Base-by-base conservation (phyloP, 1,140 invertebrate genomes). In the Bombus soroeensis region DNA sequence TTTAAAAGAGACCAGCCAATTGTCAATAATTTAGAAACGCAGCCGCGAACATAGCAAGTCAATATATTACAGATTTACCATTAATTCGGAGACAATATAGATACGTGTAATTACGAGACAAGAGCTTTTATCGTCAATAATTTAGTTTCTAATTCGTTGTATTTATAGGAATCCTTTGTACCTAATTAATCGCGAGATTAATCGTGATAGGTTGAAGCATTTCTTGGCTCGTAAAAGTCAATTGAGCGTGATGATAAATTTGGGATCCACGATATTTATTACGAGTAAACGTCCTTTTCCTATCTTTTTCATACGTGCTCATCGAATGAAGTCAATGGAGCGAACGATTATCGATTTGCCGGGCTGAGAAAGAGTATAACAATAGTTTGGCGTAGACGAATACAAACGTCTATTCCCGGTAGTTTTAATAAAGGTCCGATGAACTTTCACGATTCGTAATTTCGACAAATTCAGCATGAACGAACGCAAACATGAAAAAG, bases 221-320 rank as follows among this genome's bases (percentile, higher is more conserved):
- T 77, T 57, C 73, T 77, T 41, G n/a, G 25, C 62, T 83, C 81
- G 81, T 83, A 77, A 83, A 77, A 77, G 9, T 83, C 81, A 83
- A 77, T 83, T 66, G 81, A 41, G 43, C 81, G 81, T 12, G 43
- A 57, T 68, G 81, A 83, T 83, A 77, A 76, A 83, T 77, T 76
- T 25, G 28, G 28, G 43, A 39, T 12, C 41, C 5, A 25, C 59
- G 64, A 68, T 83, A 83, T 83, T 83, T 83, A 83, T 83, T 68
- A 34, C 81, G 5, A n/a, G 39, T 34, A 34, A 25, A 22, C 57
- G 12, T 83, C 39, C 73, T n/a, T 68, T 41, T 47, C 68, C 34
- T 25, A 53, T 47, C 43, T 76, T 83, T 83, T 57, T 53, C 81
- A 47, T 83, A 77, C 73, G 76, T 68, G 73, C 76, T 64, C 62